Conservation (phyloP, 1,140 invertebrate genomes). For the Lepidotrigona ventralis region DNA sequence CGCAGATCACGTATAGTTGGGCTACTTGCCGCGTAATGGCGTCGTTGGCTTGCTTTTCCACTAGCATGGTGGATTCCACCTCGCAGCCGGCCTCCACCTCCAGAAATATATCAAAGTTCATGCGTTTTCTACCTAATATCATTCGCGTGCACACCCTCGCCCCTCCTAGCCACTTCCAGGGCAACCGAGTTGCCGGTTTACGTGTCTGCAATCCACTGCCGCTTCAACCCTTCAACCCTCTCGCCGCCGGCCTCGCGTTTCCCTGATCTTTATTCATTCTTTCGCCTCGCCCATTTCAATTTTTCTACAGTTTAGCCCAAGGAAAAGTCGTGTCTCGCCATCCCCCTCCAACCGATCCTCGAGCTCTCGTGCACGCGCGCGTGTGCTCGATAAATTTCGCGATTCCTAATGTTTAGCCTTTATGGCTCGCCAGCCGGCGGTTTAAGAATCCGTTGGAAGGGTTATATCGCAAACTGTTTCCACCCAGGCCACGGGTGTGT, state of each 20-base stretch:
- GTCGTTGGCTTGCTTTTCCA: conserved; percentile 59
- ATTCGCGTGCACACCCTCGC: conserved; percentile 72
- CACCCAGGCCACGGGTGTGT: background rate
- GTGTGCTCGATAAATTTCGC: conserved; percentile 55
- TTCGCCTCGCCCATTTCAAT: conserved; percentile 77
- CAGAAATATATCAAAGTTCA: conserved; percentile 80
- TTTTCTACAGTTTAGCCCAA: conserved; percentile 77
- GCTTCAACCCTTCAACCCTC: conserved; percentile 32
- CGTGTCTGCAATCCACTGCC: conserved; percentile 51
- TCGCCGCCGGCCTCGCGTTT: conserved; percentile 16
- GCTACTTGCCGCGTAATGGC: conserved; percentile 77
- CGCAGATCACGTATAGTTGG: too few relatives aligned
- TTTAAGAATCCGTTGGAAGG: conserved; percentile 25
- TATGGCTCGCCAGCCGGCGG: conserved; percentile 23
- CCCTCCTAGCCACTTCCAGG: conserved; percentile 39
- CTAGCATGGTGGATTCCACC: conserved; percentile 38
- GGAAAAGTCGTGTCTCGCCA: conserved; percentile 60
- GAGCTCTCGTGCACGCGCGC: conserved; percentile 26
- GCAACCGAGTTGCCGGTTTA: conserved; percentile 60
- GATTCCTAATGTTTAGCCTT: conserved; percentile 49
- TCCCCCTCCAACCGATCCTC: background rate
- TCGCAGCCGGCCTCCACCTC: conserved; percentile 37
- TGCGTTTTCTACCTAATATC: conserved; percentile 79
- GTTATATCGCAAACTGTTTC: background rate
- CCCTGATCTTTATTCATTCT: conserved; percentile 79